Evolutionary conservation across 2,888 invertebrate species (phyloP).

Genomic region (Pteria penguin): DNA sequence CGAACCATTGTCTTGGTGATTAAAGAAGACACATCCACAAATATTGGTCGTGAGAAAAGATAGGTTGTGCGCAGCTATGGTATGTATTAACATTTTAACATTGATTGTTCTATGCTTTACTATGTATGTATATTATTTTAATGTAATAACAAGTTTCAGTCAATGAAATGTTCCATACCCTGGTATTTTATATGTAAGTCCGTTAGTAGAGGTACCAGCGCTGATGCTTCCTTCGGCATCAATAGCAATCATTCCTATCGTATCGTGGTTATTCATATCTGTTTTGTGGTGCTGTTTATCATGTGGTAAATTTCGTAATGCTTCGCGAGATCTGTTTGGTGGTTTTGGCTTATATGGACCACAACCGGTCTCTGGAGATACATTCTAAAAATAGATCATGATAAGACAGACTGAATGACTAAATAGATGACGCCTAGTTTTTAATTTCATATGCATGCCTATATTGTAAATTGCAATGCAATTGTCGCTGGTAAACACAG

Average conservation of each 20-base stretch:
- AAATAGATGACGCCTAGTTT: too few relatives aligned
- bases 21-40: too few relatives aligned
- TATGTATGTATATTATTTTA: too few relatives aligned
- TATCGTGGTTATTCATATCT: slow-evolving; percentile 91
- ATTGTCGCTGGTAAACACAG: neutral
- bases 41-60: too few relatives aligned
- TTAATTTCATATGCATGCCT: too few relatives aligned
- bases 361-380: slow-evolving; percentile 88
- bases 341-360: slow-evolving; percentile 88
- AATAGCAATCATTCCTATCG: slow-evolving; percentile 96
- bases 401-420: too few relatives aligned
- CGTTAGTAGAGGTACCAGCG: slow-evolving; percentile 97
- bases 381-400: slow-evolving; percentile 87
- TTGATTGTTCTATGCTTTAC: too few relatives aligned
- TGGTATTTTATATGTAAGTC: slow-evolving; percentile 94
- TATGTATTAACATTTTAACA: too few relatives aligned
- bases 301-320: neutral
- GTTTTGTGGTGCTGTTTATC: slow-evolving; percentile 68
- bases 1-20: too few relatives aligned
- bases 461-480: neutral
- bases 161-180: slow-evolving; percentile 87
- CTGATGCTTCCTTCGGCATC: slow-evolving; percentile 89
- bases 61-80: too few relatives aligned
- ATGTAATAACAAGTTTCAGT: too few relatives aligned
- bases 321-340: neutral